Percentiles rank a stretch among this genome's conserved stretches.
Evolutionary conservation across 2,113 vertebrate genomes (phyloP).

Genomic region (Apistogramma diplotaenia): DNA sequence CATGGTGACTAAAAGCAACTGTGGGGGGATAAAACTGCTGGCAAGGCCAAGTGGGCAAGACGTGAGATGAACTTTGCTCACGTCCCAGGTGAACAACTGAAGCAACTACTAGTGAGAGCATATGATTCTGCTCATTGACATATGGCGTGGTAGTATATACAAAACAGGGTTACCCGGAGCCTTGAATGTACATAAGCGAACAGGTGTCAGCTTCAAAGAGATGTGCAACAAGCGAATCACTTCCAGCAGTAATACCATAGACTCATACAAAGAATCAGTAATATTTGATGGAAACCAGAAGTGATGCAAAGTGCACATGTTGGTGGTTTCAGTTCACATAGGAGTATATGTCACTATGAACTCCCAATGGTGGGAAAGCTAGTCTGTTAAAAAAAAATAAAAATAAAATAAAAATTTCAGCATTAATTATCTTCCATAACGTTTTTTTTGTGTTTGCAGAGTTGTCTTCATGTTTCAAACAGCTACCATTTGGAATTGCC

Average conservation of each 20-base stretch:
- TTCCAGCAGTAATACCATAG: not conserved
- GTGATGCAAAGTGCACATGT: not conserved
- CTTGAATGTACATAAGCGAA: not conserved
- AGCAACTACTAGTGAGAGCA: not conserved
- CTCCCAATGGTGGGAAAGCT: not conserved
- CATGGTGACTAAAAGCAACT: not conserved
- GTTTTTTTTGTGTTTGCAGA: not conserved
- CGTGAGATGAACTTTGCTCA: not conserved
- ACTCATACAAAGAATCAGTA: not conserved
- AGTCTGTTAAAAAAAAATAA: not conserved
- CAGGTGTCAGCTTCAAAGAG: not conserved
- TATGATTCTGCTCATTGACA: not conserved
- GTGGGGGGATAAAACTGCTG: not conserved
- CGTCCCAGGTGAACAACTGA: not conserved
- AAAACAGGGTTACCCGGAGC: not conserved
- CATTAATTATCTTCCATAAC: not conserved
- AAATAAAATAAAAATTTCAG: accelerated
- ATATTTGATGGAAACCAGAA: not conserved
- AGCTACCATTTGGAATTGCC: not conserved
- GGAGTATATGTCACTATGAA: not conserved
- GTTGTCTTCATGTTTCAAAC: not conserved
- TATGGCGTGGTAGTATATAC: not conserved
- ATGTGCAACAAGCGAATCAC: not conserved
- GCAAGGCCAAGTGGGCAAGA: not conserved
- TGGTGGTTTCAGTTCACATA: not conserved